A percentile compares a stretch with the other conserved stretches of the same genome.
phyloP scores from a whole-genome alignment of 2,797 vertebrate species.

The Tympanoctomys barrerae region DNA sequence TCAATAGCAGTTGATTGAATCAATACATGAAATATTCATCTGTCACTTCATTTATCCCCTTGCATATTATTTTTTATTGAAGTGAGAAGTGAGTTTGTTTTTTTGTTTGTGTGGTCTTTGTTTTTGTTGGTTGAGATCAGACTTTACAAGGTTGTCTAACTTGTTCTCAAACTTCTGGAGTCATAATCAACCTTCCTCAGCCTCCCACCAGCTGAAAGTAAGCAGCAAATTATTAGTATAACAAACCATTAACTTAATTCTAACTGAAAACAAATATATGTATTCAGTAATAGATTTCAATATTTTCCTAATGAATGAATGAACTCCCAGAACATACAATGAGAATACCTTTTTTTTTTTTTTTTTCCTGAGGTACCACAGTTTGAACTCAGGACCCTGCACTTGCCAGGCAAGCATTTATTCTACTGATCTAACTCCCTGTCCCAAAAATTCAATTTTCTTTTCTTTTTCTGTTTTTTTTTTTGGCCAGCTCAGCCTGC shows the following conservation, averaged over 20 bases:
- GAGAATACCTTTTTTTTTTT: too few species aligned
- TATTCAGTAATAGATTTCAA: constrained; percentile 71
- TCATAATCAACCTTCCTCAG: not conserved
- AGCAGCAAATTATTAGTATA: constrained; percentile 62
- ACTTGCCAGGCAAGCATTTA: too few species aligned
- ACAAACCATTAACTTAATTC: constrained; percentile 48
- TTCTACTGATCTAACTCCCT: too few species aligned
- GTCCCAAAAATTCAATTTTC: too few species aligned
- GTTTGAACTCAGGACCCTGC: too few species aligned
- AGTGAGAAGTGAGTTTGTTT: constrained; percentile 50
- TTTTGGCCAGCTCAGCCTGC: too few species aligned
- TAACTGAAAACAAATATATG: constrained; percentile 72
- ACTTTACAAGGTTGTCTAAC: not conserved
- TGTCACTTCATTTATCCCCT: not conserved
- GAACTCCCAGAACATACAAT: constrained; percentile 59
- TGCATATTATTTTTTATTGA: constrained; percentile 62
- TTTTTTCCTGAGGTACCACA: too few species aligned
- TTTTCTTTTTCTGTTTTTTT: too few species aligned
- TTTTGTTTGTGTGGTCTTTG: not conserved
- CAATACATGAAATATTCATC: constrained; percentile 54
- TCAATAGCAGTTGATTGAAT: constrained; percentile 6
- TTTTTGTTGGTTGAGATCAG: not conserved
- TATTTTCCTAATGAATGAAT: constrained; percentile 69
- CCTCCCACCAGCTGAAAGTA: not conserved
- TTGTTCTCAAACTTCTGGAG: not conserved